phyloP scores from a whole-genome alignment of 2,797 vertebrate genomes.

The Clarias pachynema region DNA sequence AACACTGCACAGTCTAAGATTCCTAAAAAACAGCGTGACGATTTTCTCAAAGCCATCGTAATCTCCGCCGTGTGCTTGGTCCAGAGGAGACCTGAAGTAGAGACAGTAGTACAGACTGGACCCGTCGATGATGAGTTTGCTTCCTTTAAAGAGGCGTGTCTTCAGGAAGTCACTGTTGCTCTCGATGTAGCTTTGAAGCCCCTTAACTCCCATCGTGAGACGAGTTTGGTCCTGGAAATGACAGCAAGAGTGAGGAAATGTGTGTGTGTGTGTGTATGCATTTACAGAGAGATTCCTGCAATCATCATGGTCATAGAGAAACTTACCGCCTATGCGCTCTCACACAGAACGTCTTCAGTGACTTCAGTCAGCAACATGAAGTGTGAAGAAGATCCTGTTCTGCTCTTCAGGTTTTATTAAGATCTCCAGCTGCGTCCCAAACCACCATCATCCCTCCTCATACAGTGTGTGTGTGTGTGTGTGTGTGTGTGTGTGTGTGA shows the following conservation, averaged over 20 bases:
- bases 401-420: neutral
- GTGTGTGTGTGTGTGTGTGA: too few relatives aligned
- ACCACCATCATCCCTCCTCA: neutral
- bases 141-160: conserved; percentile 67
- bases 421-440: neutral
- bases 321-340: neutral
- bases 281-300: neutral
- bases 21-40: conserved; percentile 71
- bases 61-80: conserved; percentile 80
- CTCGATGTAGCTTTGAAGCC: conserved; percentile 70
- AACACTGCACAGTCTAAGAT: conserved; percentile 73
- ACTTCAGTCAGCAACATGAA: neutral
- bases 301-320: neutral
- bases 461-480: neutral
- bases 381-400: neutral
- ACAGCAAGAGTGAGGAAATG: neutral
- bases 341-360: neutral
- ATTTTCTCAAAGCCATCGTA: conserved; percentile 74
- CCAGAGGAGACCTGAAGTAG: conserved; percentile 70
- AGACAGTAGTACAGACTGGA: conserved; percentile 75
- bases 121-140: conserved; percentile 81
- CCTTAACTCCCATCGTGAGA: conserved; percentile 78
- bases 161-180: conserved; percentile 64
- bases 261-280: neutral
- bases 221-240: neutral